Base-by-base conservation (phyloP, 2,888 invertebrate species). In the Pycnomerus fuliginosus region DNA sequence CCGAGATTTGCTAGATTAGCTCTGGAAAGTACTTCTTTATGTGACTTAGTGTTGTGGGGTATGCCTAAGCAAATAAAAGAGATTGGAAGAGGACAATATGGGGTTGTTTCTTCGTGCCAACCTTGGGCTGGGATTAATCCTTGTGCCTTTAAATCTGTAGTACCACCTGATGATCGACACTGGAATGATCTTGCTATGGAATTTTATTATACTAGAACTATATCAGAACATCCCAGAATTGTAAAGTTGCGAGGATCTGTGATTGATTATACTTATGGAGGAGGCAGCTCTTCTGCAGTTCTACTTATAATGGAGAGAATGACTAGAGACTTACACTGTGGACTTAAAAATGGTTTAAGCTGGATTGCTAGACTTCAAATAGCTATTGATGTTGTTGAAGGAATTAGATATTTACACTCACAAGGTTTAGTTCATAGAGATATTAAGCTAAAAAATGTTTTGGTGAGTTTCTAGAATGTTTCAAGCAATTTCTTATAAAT, bases 131-230 rank as follows among this genome's bases (percentile, higher is more conserved):
- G 81, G 0, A 78, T 76, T 33, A 72, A 80, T n/a, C 87, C 87
- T 0, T 87, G 85, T 61, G 91, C 91, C 3, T 83, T 90, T 33
- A 93, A 93, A 74, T 89, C 90, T 0, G 90, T 93, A 33, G 82
- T 91, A 28, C 92, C 92, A 1, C 87, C 89, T 1, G 92, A 93
- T 68, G 90, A 90, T 59, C 77, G 88, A 46, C 91, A 92, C 65
- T 92, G 90, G 85, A 86, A 87, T 65, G 92, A 93, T 65, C 74
- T 93, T 1, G 90, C 92, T 1, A 85, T 92, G 84, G 92, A 93
- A 72, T 91, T 91, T 76, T 90, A 89, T 69, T 91, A 91, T 61
- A 90, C 91, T 32, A 83, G 90, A 70, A 85, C 85, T 20, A 85
- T 92, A 54, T 88, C 91, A 0, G 80, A 84, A 34, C 91, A 92